Evolutionary conservation across 2,888 invertebrate genomes (phyloP).

Genomic region (Ichneumoninae sp.): DNA sequence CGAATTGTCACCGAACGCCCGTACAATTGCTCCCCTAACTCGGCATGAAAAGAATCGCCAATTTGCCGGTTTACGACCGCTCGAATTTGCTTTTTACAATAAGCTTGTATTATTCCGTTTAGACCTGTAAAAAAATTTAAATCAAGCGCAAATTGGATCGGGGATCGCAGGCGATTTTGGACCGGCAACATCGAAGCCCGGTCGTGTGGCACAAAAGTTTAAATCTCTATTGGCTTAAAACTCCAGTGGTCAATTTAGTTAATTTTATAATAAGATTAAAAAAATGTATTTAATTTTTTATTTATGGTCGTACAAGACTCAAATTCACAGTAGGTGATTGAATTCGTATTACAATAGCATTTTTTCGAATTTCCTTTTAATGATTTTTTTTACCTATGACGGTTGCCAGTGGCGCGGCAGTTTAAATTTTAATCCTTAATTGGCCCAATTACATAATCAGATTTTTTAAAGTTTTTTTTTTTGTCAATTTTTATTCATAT

Average conservation of each 20-base stretch:
- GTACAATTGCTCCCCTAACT: conserved; percentile 57
- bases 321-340: neutral
- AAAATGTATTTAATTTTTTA: neutral
- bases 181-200: neutral
- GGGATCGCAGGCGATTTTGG: neutral
- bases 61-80: conserved; percentile 30
- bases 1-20: conserved; percentile 28
- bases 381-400: neutral
- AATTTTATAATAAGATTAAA: neutral
- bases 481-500: neutral
- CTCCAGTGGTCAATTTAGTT: neutral
- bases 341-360: neutral
- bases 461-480: neutral
- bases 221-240: neutral
- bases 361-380: neutral
- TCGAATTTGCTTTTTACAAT: conserved; percentile 7
- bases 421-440: too few relatives aligned
- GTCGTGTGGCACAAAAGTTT: neutral
- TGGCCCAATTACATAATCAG: neutral
- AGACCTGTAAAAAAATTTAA: conserved; percentile 5
- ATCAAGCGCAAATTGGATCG: conserved; percentile 8
- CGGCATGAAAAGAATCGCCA: conserved; percentile 41
- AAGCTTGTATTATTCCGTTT: neutral
- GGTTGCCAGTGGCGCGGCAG: neutral
- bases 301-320: neutral